phyloP scores from a whole-genome alignment of 23 tunicate species.

The Oikopleura dioica region DNA sequence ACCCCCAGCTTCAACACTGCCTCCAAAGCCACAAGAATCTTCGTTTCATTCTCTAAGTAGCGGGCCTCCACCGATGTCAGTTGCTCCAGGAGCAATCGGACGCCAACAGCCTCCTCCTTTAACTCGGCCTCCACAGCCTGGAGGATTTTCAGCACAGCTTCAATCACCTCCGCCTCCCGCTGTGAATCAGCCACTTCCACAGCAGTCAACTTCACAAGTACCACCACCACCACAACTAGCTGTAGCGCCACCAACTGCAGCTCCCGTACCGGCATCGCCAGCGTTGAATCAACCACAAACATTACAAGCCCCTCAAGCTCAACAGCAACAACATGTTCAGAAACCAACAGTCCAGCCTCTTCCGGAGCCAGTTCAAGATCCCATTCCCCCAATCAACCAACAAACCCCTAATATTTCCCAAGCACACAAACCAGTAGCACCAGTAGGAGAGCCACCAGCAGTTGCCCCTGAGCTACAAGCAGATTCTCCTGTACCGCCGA shows the following conservation, averaged over 20 bases:
- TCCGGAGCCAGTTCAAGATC: not conserved
- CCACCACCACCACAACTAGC: too few species aligned
- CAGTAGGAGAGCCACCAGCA: not conserved
- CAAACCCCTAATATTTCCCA: not conserved
- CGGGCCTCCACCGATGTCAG: too few species aligned
- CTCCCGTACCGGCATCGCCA: not conserved
- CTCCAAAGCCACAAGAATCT: not conserved
- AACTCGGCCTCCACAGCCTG: too few species aligned
- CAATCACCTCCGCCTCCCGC: too few species aligned
- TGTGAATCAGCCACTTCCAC: too few species aligned
- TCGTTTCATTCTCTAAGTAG: not conserved
- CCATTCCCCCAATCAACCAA: not conserved
- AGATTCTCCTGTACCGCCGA: constrained; percentile 1
- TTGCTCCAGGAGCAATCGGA: too few species aligned
- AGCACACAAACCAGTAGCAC: not conserved
- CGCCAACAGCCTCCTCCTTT: too few species aligned
- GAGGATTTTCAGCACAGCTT: too few species aligned
- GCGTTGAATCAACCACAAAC: not conserved
- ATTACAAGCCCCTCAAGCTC: not conserved
- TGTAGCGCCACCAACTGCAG: too few species aligned
- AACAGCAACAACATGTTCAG: constrained; percentile 7
- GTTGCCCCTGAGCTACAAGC: not conserved
- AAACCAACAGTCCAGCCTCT: not conserved
- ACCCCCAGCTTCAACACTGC: not conserved
- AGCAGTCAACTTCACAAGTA: too few species aligned